A percentile compares a stretch with the other conserved stretches of the same genome.
Conservation (phyloP, 2,888 invertebrate species). For the Nemoura dubitans region DNA sequence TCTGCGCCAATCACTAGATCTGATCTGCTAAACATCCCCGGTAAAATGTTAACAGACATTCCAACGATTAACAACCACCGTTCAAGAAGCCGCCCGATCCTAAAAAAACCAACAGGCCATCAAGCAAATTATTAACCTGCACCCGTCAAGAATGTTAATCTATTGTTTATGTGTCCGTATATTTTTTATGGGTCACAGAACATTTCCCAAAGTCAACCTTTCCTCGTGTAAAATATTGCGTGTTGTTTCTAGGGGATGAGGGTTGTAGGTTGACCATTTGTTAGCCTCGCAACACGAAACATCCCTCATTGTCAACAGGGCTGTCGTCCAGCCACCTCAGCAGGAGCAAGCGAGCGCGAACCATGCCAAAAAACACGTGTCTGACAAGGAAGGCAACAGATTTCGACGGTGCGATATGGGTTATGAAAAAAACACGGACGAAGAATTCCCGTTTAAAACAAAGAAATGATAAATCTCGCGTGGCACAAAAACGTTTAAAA, state of each 20-base stretch:
- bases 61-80: not conserved
- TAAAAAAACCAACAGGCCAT: not conserved
- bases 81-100: not conserved
- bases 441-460: not conserved
- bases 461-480: slow-evolving; percentile 3
- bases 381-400: too few species aligned
- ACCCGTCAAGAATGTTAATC: not conserved
- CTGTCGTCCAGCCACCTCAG: not conserved
- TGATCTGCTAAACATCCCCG: not conserved
- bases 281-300: not conserved
- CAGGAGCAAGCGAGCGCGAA: not conserved
- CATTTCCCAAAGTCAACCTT: not conserved
- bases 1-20: not conserved
- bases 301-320: not conserved
- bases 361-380: not conserved
- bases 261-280: not conserved
- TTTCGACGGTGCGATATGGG: too few species aligned
- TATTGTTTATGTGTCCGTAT: not conserved
- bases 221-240: not conserved
- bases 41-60: slow-evolving; percentile 7
- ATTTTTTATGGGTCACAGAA: not conserved
- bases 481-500: not conserved
- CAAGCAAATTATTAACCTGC: not conserved
- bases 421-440: too few species aligned
- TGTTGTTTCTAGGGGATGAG: not conserved